Evolutionary conservation across 2,113 vertebrate species (phyloP), one percentile per base, ranked within the genome.

Genomic region (Leucoraja erinaceus): DNA sequence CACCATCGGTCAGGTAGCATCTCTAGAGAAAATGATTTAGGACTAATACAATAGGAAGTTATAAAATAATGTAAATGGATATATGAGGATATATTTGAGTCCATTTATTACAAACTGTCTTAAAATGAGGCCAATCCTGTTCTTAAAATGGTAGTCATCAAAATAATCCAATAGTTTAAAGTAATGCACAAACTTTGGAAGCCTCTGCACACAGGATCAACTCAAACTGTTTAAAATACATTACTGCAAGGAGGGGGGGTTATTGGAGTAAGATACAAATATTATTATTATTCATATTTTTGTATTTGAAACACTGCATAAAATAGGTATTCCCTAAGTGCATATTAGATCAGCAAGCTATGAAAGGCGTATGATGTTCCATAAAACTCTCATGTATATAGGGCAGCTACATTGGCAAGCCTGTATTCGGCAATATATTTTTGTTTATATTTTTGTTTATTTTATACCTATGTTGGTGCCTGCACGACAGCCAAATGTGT

Each of bases 331-430:
- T 59, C 12, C 59, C 83, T 7, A 66, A 28, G 83, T 88, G n/a
- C 61, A 61, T 63, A 31, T 88, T 88, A 59, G n/a, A 56, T 31
- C 83, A 66, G 83, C 59, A 66, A n/a, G 83, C 25, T 31, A 88
- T 88, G n/a, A 88, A 88, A 63, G 83, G 83, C 83, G 63, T 12
- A 61, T 88, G 83, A 88, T 88, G n/a, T 66, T 88, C 83, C 63
- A 63, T 63, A 63, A 88, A 63, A 63, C 59, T 66, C 83, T 88
- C 59, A 88, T 88, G 83, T 59, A 88, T 88, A 88, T 88, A 88
- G 63, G 63, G 31, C n/a, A 88, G 14, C 83, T 8, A 12, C 28
- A 3, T 77, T 14, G 5, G 28, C 33, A 61, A n/a, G 14, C 59
- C 28, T 88, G 31, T 16, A 31, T 88, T 18, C 61, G 63, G n/a